These are phyloP conservation scores for Ceryle rudis DNA, from an alignment of 2,797 vertebrate species.

Conservation along the genomic window DNA sequence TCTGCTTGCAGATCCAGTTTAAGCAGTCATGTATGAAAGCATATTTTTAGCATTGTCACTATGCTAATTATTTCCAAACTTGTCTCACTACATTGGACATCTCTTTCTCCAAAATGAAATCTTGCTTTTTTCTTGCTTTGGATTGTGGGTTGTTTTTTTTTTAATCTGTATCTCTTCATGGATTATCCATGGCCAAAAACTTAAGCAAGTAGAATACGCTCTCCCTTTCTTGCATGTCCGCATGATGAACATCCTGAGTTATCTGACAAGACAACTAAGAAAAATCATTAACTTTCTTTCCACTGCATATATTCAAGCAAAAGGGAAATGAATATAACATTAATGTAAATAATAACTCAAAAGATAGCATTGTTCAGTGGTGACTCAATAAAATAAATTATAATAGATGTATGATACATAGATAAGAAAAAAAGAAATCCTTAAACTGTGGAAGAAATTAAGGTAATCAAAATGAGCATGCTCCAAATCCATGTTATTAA, in stretches of 20 bases:
- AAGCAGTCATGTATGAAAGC: rapidly evolving
- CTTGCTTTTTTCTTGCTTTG: background rate
- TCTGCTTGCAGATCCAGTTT: background rate
- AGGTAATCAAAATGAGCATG: background rate
- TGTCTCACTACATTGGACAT: background rate
- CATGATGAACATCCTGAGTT: background rate
- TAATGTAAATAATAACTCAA: background rate
- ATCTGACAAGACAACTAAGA: background rate
- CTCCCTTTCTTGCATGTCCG: background rate
- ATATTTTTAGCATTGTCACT: background rate
- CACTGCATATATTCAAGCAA: background rate
- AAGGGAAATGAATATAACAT: background rate
- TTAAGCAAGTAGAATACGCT: background rate
- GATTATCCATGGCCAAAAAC: background rate
- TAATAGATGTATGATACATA: background rate
- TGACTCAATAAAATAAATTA: background rate
- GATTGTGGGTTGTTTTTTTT: rapidly evolving
- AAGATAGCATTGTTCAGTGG: background rate
- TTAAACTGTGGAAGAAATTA: background rate
- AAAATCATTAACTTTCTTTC: background rate
- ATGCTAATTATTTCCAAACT: background rate
- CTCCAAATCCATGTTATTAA: background rate
- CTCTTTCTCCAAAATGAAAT: background rate
- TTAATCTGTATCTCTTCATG: background rate
- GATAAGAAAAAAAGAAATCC: background rate